These are phyloP conservation scores for Mycogona germanica DNA, from an alignment of 2,888 invertebrate genomes.

Conservation along the genomic window DNA sequence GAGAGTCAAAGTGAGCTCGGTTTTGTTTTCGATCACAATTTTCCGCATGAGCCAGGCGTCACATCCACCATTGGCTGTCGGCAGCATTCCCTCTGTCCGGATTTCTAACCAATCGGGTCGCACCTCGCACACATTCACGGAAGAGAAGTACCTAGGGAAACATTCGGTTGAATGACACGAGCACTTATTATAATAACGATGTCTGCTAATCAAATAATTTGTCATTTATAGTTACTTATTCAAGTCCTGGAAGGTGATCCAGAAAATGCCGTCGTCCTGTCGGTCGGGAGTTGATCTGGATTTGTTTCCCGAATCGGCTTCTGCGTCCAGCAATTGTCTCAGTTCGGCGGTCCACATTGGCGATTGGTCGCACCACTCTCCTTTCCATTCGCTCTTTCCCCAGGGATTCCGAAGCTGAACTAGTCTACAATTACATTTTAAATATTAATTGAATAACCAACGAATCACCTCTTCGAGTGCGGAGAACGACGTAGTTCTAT, in stretches of 20 bases:
- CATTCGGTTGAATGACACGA: too few species aligned
- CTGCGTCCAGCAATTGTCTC: conserved; percentile 51
- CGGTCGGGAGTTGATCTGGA: conserved; percentile 54
- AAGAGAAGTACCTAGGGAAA: conserved; percentile 69
- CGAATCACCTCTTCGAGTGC: too few species aligned
- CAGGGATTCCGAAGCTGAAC: conserved; percentile 91
- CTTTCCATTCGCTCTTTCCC: conserved; percentile 98
- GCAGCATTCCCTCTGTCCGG: conserved; percentile 67
- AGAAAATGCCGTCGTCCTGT: conserved; percentile 83
- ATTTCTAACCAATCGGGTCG: conserved; percentile 70
- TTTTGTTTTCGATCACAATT: conserved; percentile 82
- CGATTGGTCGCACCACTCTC: conserved; percentile 79
- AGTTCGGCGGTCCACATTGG: conserved; percentile 54
- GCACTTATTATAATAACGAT: too few species aligned
- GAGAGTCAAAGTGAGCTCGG: conserved; percentile 91
- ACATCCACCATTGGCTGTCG: conserved; percentile 56
- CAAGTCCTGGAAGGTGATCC: conserved; percentile 97
- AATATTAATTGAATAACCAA: too few species aligned
- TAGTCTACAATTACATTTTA: too few species aligned
- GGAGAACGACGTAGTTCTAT: too few species aligned
- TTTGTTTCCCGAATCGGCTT: too few species aligned
- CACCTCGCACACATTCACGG: conserved; percentile 95
- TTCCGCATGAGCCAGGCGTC: conserved; percentile 71
- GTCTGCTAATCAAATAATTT: too few species aligned
- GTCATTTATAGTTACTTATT: too few species aligned